Conservation (phyloP, 2,888 invertebrate species). For the Ethmia dodecea region DNA sequence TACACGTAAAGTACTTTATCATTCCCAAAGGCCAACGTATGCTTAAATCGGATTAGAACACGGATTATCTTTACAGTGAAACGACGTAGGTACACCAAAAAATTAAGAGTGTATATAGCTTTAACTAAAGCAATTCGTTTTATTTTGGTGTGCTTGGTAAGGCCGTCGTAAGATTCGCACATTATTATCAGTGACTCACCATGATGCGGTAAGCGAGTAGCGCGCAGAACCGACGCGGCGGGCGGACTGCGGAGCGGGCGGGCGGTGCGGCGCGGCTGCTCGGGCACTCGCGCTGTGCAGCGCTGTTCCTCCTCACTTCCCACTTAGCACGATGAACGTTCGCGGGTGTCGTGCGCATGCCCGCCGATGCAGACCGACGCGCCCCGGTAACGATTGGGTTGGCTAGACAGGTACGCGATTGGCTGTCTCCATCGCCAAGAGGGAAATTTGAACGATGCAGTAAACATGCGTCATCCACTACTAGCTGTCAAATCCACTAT, state of each 20-base stretch:
- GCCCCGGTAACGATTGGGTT: slow-evolving; percentile 69
- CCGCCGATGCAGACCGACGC: slow-evolving; percentile 68
- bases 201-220: slow-evolving; percentile 69
- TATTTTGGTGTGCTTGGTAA: slow-evolving; percentile 38
- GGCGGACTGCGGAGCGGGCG: slow-evolving; percentile 69
- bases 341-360: slow-evolving; percentile 59
- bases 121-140: slow-evolving; percentile 28
- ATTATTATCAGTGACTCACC: slow-evolving; percentile 69
- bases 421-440: slow-evolving; percentile 72
- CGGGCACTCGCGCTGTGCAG: slow-evolving; percentile 48
- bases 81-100: slow-evolving; percentile 8
- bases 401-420: slow-evolving; percentile 66
- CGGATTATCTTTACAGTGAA: slow-evolving; percentile 17
- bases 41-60: slow-evolving; percentile 40
- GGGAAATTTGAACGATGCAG: slow-evolving; percentile 66
- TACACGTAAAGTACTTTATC: too few relatives aligned
- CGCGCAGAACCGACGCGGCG: slow-evolving; percentile 68
- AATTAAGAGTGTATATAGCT: background rate
- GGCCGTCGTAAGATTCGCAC: slow-evolving; percentile 62
- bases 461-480: slow-evolving; percentile 44
- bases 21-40: too few relatives aligned
- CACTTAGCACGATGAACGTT: slow-evolving; percentile 46
- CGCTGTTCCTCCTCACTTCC: slow-evolving; percentile 61
- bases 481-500: slow-evolving; percentile 10
- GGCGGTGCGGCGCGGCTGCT: slow-evolving; percentile 52